Evolutionary conservation across 1,140 invertebrate species (phyloP), one percentile per base, ranked within the genome.

Genomic region (Euwallacea similis): DNA sequence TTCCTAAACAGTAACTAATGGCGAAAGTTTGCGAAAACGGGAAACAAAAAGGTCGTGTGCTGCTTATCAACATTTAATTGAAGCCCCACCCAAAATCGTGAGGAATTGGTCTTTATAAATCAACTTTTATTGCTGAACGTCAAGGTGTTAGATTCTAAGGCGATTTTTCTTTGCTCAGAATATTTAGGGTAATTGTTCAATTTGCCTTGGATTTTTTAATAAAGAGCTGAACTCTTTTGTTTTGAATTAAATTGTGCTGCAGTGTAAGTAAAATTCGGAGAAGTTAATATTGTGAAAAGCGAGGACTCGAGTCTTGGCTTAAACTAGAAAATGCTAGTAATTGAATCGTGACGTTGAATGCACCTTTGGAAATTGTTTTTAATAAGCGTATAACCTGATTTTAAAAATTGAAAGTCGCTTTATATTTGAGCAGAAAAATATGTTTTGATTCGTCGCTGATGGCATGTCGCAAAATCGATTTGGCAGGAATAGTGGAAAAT

Each of bases 301-400:
- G 7, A 41, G 42, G 50, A 21, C 13, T 65, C 16, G 46, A 65
- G 47, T 53, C 50, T 7, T 16, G 33, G 63, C 63, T 65, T 65
- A 33, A 2, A 46, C 11, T 42, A 65, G 43, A 62, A 62, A 62
- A 43, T 7, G 46, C n/a, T 41, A 58, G 9, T 63, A 63, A 63
- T 63, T 63, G 61, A 63, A 63, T 47, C 13, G 9, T 63, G 44
- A 13, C 44, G 47, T 46, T 47, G 61, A 63, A 47, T 63, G 47
- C 15, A 63, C 42, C 21, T 33, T 63, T 46, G 21, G n/a, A 63
- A 63, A 47, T 16, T 47, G 61, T 44, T 13, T 63, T 63, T 63
- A 63, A 47, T 63, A 63, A 63, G 47, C 44, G 44, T 44, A 16
- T 63, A 63, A 63, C 33, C 15, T 63, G 42, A 42, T 16, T 42